Conservation (phyloP, 2,888 invertebrate genomes). For the Oithona nana region DNA sequence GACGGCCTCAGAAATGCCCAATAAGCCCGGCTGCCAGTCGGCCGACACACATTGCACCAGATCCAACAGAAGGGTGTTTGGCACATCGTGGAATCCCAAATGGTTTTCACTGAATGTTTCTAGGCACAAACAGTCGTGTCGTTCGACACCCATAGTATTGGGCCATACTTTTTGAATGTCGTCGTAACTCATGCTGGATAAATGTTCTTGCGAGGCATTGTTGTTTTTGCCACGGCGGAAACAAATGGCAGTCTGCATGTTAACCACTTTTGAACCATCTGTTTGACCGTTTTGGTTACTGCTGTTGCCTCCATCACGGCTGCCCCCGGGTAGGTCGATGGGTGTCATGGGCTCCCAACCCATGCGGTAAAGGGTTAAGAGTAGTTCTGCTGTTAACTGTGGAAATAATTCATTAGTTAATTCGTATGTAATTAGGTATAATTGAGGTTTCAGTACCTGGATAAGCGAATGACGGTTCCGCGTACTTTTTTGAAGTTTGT, state of each 20-base stretch:
- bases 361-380: not conserved
- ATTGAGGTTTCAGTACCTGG: too few species aligned
- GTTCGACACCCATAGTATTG: not conserved
- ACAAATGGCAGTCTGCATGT: constrained; percentile 10
- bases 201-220: not conserved
- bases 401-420: not conserved
- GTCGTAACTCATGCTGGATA: not conserved
- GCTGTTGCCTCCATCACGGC: not conserved
- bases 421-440: too few species aligned
- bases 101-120: not conserved
- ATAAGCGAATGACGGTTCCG: not conserved
- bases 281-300: not conserved
- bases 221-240: constrained; percentile 6
- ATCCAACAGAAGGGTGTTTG: constrained; percentile 11
- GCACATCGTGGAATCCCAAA: constrained; percentile 14
- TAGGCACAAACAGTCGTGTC: constrained; percentile 9
- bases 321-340: not conserved
- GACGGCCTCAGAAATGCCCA: constrained; percentile 5
- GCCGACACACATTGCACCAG: not conserved
- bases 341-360: constrained; percentile 16
- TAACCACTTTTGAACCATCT: not conserved
- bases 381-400: constrained; percentile 5
- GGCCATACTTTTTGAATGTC: not conserved
- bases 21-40: constrained; percentile 4
- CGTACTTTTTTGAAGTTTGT: not conserved